Evolutionary conservation across 2,888 invertebrate species (phyloP).

Genomic region (Caenorhabditis wallacei): DNA sequence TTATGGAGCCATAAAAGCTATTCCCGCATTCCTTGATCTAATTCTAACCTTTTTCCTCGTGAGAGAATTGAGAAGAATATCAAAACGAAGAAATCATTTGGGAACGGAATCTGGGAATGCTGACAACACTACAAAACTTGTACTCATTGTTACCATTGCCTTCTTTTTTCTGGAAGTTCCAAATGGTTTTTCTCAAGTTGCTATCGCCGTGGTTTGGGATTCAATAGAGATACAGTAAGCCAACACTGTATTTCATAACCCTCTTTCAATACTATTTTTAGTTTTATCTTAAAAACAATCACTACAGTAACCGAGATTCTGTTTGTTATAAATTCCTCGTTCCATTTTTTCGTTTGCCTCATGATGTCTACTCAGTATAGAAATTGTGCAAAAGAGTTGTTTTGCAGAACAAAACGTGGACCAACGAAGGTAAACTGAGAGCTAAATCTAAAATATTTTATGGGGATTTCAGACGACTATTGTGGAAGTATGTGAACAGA

Average conservation of each 20-base stretch:
- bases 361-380: constrained; percentile 35
- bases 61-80: constrained; percentile 1
- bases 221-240: constrained; percentile 6
- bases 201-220: constrained; percentile 1
- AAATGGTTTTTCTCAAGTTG: constrained; percentile 37
- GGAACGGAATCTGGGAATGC: too few species aligned
- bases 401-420: too few species aligned
- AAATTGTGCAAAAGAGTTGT: too few species aligned
- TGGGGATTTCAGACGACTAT: too few species aligned
- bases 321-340: constrained; percentile 29
- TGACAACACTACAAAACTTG: constrained; percentile 40
- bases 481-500: too few species aligned
- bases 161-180: constrained; percentile 44
- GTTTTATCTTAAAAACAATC: not conserved
- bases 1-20: constrained; percentile 24
- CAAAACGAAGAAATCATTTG: constrained; percentile 4
- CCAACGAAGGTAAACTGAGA: too few species aligned
- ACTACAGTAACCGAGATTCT: constrained; percentile 29
- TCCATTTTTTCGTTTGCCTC: constrained; percentile 38
- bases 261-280: too few species aligned
- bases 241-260: too few species aligned
- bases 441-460: too few species aligned
- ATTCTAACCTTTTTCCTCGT: constrained; percentile 33
- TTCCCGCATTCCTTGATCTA: constrained; percentile 17
- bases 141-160: constrained; percentile 28